Conservation (phyloP, 2,888 invertebrate genomes). For the Rhagonycha fulva region DNA sequence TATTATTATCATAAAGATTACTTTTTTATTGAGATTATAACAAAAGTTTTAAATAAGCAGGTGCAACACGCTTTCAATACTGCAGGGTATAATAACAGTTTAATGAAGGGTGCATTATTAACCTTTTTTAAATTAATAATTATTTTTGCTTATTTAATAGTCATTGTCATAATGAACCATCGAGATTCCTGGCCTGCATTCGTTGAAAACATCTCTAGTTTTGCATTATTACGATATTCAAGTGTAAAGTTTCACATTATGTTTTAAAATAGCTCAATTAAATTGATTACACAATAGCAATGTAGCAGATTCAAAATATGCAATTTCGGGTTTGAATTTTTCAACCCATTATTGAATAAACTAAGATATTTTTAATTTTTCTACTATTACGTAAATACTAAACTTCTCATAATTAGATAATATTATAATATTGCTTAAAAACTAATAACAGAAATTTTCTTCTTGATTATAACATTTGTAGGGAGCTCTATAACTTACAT, state of each 20-base stretch:
- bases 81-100: not conserved
- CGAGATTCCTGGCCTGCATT: not conserved
- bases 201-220: not conserved
- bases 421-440: no score
- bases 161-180: not conserved
- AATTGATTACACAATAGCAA: no score
- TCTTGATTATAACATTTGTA: no score
- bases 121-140: not conserved
- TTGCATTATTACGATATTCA: not conserved
- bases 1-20: not conserved
- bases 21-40: not conserved
- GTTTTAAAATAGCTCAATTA: not conserved
- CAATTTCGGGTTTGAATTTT: no score
- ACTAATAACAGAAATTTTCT: no score
- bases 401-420: no score
- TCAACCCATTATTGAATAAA: no score
- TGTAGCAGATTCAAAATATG: no score
- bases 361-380: no score
- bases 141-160: not conserved
- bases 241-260: not conserved
- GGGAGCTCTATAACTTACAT: no score
- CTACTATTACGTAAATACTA: no score
- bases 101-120: not conserved
- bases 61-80: not conserved
- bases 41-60: not conserved